phyloP scores from a whole-genome alignment of 92 coral and sea anemone genomes.

The Muricea muricata region DNA sequence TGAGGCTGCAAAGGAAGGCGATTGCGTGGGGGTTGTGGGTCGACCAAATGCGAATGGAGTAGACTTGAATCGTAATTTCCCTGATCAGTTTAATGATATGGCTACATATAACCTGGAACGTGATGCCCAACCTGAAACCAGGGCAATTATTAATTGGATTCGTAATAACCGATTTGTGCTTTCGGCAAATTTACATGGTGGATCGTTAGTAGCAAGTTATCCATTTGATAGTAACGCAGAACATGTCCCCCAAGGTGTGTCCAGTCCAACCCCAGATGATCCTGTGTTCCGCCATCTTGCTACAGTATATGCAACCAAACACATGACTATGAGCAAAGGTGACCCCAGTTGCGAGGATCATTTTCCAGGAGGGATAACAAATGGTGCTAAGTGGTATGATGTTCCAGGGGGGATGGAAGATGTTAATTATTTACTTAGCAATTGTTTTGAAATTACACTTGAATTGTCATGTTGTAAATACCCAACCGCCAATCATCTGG shows the following conservation, averaged over 20 bases:
- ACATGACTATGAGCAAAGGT: slow-evolving; percentile 82
- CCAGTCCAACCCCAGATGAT: slow-evolving; percentile 88
- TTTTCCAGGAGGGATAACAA: slow-evolving; percentile 83
- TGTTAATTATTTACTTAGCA: slow-evolving; percentile 91
- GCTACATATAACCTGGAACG: slow-evolving; percentile 55
- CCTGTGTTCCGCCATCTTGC: slow-evolving; percentile 82
- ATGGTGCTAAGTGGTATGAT: slow-evolving; percentile 96
- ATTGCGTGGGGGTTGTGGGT: slow-evolving; percentile 73
- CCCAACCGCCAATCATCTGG: slow-evolving; percentile 68
- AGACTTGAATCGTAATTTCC: slow-evolving; percentile 91
- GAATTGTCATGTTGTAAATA: slow-evolving; percentile 95
- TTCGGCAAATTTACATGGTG: slow-evolving; percentile 98
- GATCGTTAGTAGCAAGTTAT: slow-evolving; percentile 97
- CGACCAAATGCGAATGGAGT: slow-evolving; percentile 70
- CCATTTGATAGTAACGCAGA: slow-evolving; percentile 88
- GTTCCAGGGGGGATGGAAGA: slow-evolving; percentile 99
- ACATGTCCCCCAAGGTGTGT: slow-evolving; percentile 27
- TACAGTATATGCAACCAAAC: slow-evolving; percentile 78
- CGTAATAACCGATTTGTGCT: slow-evolving; percentile 76
- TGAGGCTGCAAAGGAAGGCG: slow-evolving; percentile 76
- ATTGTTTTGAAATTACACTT: slow-evolving; percentile 94
- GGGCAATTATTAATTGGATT: slow-evolving; percentile 83
- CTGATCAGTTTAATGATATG: slow-evolving; percentile 92
- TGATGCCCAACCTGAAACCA: slow-evolving; percentile 88
- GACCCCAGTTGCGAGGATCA: slow-evolving; percentile 48